Conservation (phyloP, 2,113 vertebrate genomes). For the Ptychochromis oligacanthus region DNA sequence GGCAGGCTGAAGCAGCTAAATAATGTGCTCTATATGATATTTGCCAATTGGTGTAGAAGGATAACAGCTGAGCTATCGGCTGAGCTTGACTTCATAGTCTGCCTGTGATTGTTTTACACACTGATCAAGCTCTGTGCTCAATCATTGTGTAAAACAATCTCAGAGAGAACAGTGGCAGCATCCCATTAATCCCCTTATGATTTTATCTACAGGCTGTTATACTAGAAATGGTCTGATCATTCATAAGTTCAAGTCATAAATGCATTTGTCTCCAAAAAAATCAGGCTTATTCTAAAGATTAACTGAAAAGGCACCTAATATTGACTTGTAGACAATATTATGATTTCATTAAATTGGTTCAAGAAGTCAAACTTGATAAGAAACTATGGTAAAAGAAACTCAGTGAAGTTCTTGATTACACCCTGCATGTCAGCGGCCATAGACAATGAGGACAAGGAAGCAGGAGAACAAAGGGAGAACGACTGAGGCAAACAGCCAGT, state of each 20-base stretch:
- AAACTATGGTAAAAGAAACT: background rate
- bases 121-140: background rate
- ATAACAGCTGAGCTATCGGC: background rate
- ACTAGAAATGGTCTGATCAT: background rate
- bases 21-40: background rate
- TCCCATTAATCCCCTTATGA: background rate
- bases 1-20: background rate
- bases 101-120: no score
- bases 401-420: background rate
- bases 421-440: background rate
- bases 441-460: background rate
- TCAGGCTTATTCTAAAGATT: background rate
- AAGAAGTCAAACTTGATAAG: background rate
- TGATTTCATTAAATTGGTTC: background rate
- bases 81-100: background rate
- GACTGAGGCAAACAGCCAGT: background rate
- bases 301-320: fast-evolving
- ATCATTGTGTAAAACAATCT: background rate
- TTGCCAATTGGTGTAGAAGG: background rate
- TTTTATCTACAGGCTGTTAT: background rate
- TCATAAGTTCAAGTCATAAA: background rate
- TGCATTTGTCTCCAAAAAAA: background rate
- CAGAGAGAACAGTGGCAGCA: background rate
- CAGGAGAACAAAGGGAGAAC: background rate
- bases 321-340: background rate